These are phyloP conservation scores for Psilanteris sp. DNA, from an alignment of 1,140 invertebrate genomes.

Conservation along the genomic window DNA sequence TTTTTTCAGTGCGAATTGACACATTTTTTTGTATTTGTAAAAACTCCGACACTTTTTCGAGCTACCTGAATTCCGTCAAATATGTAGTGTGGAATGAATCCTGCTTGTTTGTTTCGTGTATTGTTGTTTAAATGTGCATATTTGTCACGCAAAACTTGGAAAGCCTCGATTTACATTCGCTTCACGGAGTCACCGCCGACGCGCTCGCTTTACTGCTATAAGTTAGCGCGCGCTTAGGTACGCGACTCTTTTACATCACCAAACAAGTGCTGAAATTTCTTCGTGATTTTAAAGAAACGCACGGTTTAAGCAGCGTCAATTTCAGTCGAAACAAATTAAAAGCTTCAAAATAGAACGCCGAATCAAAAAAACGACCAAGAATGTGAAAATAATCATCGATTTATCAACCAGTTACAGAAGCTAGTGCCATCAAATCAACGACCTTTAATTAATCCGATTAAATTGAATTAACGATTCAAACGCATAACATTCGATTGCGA, in stretches of 20 bases:
- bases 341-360: too few relatives aligned
- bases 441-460: too few relatives aligned
- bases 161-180: slow-evolving; percentile 64
- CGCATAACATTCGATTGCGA: too few relatives aligned
- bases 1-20: too few relatives aligned
- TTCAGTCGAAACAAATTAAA: not conserved
- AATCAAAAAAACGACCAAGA: too few relatives aligned
- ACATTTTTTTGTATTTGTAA: too few relatives aligned
- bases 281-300: slow-evolving; percentile 10
- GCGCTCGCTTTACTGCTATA: slow-evolving; percentile 55
- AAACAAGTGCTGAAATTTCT: slow-evolving; percentile 32
- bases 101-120: slow-evolving; percentile 27
- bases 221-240: slow-evolving; percentile 56
- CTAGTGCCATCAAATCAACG: too few relatives aligned
- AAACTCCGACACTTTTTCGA: not conserved
- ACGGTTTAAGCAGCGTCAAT: slow-evolving; percentile 3
- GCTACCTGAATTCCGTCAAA: not conserved
- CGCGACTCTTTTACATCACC: slow-evolving; percentile 55
- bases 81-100: slow-evolving; percentile 15
- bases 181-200: slow-evolving; percentile 61
- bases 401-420: too few relatives aligned
- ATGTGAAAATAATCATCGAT: too few relatives aligned
- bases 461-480: too few relatives aligned
- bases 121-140: slow-evolving; percentile 50
- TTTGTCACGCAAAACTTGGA: slow-evolving; percentile 52